Evolutionary conservation across 1,140 invertebrate species (phyloP), one percentile per base, ranked within the genome.

Genomic region (Meloidogyne hapla): DNA sequence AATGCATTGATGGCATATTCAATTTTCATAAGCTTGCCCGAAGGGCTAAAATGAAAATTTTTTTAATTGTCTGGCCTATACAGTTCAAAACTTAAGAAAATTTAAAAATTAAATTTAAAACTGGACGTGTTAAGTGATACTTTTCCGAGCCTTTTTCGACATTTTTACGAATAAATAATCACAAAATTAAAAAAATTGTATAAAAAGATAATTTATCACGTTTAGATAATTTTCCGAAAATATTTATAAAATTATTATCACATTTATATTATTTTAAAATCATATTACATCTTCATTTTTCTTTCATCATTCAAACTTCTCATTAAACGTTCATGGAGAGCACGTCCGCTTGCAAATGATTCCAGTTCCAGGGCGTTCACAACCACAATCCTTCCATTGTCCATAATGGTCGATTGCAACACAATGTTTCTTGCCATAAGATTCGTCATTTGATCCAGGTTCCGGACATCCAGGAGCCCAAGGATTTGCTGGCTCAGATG

Each of bases 1-100:
- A 99, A 97, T 48, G 97, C 97, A 73, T 94, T 94, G 88, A 99
- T 91, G 1, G 97, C 97, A 94, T 99, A 99, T 91, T 99, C 97
- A 87, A 99, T 97, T 90, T 99, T 97, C 28, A 99, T 96, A 76
- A 99, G 90, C 89, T 99, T 99, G 80, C 97, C 97, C 26, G 96
- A 98, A 13, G 97, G 97, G 88, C 96, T 98, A 66, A 69, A 83
- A 80, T 23, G 21, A 13, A 74, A 28, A 23, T 78, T 38, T n/a
- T n/a, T n/a, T n/a, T n/a, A n/a, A n/a, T n/a, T n/a, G n/a, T n/a
- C n/a, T n/a, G n/a, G n/a, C n/a, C n/a, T n/a, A n/a, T n/a, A n/a
- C n/a, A n/a, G n/a, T n/a, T n/a, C n/a, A n/a, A n/a, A n/a, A n/a
- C n/a, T n/a, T n/a, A 45, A 74, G 40, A 73, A 26, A 66, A 23